Evolutionary conservation across 2,888 invertebrate genomes (phyloP).

Genomic region (Pollenia griseotomentosa): DNA sequence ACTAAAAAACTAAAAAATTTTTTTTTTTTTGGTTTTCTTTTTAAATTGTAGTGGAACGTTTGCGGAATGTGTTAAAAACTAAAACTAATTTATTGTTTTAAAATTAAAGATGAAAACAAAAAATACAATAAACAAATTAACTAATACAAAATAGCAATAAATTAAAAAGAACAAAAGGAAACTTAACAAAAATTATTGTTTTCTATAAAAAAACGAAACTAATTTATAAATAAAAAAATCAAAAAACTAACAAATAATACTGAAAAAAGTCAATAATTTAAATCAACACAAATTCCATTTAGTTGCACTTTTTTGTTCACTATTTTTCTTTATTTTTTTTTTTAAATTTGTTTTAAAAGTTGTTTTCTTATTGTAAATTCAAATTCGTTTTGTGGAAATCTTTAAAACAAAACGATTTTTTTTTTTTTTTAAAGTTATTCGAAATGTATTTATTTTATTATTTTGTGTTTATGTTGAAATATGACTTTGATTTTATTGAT

Average conservation of each 20-base stretch:
- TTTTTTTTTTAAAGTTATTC: no score
- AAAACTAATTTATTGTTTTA: conserved; percentile 39
- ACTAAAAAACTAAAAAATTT: conserved; percentile 26
- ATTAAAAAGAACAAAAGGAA: conserved; percentile 40
- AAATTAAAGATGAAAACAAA: background rate
- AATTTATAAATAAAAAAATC: conserved; percentile 7
- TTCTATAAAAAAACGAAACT: conserved; percentile 3
- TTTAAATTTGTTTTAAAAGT: background rate
- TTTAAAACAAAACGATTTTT: no score
- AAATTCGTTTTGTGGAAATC: no score
- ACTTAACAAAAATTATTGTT: conserved; percentile 19
- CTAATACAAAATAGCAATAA: conserved; percentile 27
- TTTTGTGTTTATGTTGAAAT: no score
- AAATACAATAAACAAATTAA: conserved; percentile 33
- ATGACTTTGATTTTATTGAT: no score
- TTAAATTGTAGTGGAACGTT: conserved; percentile 62
- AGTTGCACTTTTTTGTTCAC: conserved; percentile 78
- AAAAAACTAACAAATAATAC: conserved; percentile 14
- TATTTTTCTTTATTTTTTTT: conserved; percentile 44
- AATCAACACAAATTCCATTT: conserved; percentile 69
- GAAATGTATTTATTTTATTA: no score
- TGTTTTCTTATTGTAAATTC: no score
- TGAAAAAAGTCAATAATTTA: conserved; percentile 36
- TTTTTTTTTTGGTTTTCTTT: conserved; percentile 52
- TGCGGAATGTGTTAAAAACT: conserved; percentile 64